Conservation (phyloP, 2,797 vertebrate genomes). For the Pantherophis vulpinus region DNA sequence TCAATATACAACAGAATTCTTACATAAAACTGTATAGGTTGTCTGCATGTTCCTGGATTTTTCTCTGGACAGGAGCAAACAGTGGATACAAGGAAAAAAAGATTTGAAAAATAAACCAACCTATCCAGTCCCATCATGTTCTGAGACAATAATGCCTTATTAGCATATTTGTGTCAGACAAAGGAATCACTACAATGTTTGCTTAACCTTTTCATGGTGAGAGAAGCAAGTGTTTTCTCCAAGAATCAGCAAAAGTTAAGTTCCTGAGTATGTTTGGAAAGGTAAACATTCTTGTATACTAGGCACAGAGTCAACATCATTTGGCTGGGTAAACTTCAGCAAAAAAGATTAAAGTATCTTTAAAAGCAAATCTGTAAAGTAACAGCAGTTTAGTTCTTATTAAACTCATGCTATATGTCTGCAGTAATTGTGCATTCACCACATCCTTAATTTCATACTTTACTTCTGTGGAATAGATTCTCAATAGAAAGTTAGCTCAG, state of each 20-base stretch:
- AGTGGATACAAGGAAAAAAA: background rate
- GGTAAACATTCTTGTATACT: background rate
- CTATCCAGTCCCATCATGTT: background rate
- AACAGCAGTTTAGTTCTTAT: background rate
- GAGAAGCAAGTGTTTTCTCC: background rate
- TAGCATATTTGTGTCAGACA: background rate
- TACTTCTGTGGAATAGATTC: background rate
- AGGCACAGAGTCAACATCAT: background rate
- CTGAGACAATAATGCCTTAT: conserved; percentile 27
- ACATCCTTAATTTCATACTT: background rate
- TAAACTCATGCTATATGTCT: background rate
- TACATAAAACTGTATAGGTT: background rate
- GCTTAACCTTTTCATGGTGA: background rate
- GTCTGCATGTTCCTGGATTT: background rate
- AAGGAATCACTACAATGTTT: background rate
- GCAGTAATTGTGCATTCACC: background rate
- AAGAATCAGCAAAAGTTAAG: background rate
- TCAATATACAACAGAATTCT: background rate
- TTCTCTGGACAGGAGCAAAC: background rate
- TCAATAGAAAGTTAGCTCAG: background rate
- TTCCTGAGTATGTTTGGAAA: background rate
- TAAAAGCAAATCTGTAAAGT: background rate
- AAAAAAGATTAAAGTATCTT: background rate
- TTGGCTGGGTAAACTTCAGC: background rate
- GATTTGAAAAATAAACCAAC: conserved; percentile 2